Base-by-base conservation (phyloP, 2,888 invertebrate genomes). In the Thecophora atra region DNA sequence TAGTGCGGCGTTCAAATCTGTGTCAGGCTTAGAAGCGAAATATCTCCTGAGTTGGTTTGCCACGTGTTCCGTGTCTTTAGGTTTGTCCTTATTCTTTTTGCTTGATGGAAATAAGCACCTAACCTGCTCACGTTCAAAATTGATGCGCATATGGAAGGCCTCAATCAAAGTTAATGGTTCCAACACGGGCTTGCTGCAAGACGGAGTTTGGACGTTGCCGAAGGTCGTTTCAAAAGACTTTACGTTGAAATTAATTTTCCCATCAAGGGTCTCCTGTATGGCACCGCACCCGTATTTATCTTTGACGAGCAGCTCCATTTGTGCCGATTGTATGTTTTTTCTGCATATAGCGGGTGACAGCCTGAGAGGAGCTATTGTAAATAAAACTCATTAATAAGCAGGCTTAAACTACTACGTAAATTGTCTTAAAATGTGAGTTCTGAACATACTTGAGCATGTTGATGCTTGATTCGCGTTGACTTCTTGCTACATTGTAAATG, bases 151-250 rank as follows among this genome's bases (percentile, higher is more conserved):
- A 7, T 77, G 69, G 11, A 83, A 76, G 0, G 84, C 84, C 54
- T 83, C 83, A n/a, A 83, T 21, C 65, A 84, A 72, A 1, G 78
- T 77, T 11, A 84, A 78, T 11, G 83, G 82, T 64, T 81, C 83
- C 1, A 81, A 58, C 3, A 72, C 71, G 4, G 72, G 51, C 0
- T 77, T 76, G 15, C 71, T 73, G 0, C 65, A 21, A 0, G 82
- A 80, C 42, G 75, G 11, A 0, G 37, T 11, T 0, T 21, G 5
- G 19, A 64, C 72, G 2, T 54, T 17, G 3, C 75, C 74, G 60
- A 77, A 78, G 3, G 77, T 71, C 4, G 81, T 76, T 3, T 78
- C 73, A 28, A 76, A 78, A 0, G 81, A 75, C 11, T 69, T 11
- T 0, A 70, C 24, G 72, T 83, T 83, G 54, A 84, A 83, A 47